Evolutionary conservation across 2,797 vertebrate genomes (phyloP).

Genomic region (Oryzias sinensis): DNA sequence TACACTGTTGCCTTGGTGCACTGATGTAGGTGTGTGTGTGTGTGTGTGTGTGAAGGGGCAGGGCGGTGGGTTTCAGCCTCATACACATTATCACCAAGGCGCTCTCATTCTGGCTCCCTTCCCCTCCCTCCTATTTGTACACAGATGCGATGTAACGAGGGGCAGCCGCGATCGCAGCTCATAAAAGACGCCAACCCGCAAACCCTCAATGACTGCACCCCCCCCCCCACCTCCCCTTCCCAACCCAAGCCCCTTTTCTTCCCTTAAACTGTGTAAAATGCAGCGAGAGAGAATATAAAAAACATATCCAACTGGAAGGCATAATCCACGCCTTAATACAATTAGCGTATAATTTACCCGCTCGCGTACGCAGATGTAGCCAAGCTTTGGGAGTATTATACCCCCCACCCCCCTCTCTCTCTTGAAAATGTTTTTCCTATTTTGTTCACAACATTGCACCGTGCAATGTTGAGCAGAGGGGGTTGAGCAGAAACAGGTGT

Average conservation of each 20-base stretch:
- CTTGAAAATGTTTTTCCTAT: conserved; percentile 75
- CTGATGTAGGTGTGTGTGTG: conserved; percentile 36
- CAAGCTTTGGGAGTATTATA: conserved; percentile 78
- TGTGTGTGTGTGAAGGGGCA: conserved; percentile 19
- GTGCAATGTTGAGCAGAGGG: conserved; percentile 48
- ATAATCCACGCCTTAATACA: conserved; percentile 93
- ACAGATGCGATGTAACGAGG: conserved; percentile 87
- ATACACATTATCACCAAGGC: conserved; percentile 65
- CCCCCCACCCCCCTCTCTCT: conserved; percentile 36
- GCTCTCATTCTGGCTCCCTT: conserved; percentile 79
- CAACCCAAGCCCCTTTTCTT: conserved; percentile 17
- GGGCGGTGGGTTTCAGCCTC: conserved; percentile 43
- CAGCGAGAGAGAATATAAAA: conserved; percentile 83
- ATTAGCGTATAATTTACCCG: conserved; percentile 96
- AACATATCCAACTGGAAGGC: conserved; percentile 88
- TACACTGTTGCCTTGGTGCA: conserved; percentile 88
- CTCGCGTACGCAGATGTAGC: conserved; percentile 90
- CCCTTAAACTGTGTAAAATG: conserved; percentile 81
- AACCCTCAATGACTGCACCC: conserved; percentile 74
- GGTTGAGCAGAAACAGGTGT: conserved; percentile 95
- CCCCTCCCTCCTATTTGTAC: conserved; percentile 96
- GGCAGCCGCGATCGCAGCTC: conserved; percentile 92
- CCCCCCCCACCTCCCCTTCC: conserved; percentile 5
- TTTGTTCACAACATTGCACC: conserved; percentile 44
- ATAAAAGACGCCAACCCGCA: conserved; percentile 89